A percentile compares a stretch with the other conserved stretches of the same genome.
Conservation (phyloP, 2,113 vertebrate genomes). For the Cyprinus carpio region DNA sequence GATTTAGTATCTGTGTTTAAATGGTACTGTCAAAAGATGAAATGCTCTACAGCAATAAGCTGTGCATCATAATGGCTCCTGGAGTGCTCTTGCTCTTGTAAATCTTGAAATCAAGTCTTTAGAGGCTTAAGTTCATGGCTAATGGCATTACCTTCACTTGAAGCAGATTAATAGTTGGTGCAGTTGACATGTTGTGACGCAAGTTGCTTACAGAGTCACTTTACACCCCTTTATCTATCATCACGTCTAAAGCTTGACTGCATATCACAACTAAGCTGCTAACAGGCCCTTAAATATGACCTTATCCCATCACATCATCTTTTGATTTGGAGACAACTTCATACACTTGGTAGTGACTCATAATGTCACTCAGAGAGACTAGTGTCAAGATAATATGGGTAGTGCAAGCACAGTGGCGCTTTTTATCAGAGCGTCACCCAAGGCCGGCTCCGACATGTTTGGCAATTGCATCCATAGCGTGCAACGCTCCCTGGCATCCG, state of each 20-base stretch:
- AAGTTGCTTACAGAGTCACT: conserved; percentile 6
- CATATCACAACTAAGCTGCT: conserved; percentile 21
- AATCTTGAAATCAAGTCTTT: conserved; percentile 1
- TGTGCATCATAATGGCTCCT: neutral
- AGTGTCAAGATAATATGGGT: neutral
- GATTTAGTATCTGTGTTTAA: neutral
- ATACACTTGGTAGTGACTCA: neutral
- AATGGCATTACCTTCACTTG: neutral
- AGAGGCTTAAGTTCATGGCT: neutral
- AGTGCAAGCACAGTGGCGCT: conserved; percentile 6
- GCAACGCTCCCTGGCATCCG: conserved; percentile 62
- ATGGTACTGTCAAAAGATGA: neutral
- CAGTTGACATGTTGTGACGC: neutral
- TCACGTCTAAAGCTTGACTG: conserved; percentile 19
- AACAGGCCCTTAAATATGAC: conserved; percentile 16
- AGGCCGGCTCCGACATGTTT: conserved; percentile 56
- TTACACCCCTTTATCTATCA: conserved; percentile 13
- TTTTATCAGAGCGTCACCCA: conserved; percentile 27
- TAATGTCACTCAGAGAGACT: conserved; percentile 12
- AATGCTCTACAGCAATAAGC: neutral
- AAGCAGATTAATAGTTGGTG: conserved; percentile 15
- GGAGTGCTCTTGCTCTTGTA: neutral
- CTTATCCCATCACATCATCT: conserved; percentile 16
- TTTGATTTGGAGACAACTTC: conserved; percentile 19
- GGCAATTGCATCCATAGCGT: conserved; percentile 60